These are phyloP conservation scores for Nipponia nippon DNA, from an alignment of 2,113 vertebrate genomes.

Conservation along the genomic window DNA sequence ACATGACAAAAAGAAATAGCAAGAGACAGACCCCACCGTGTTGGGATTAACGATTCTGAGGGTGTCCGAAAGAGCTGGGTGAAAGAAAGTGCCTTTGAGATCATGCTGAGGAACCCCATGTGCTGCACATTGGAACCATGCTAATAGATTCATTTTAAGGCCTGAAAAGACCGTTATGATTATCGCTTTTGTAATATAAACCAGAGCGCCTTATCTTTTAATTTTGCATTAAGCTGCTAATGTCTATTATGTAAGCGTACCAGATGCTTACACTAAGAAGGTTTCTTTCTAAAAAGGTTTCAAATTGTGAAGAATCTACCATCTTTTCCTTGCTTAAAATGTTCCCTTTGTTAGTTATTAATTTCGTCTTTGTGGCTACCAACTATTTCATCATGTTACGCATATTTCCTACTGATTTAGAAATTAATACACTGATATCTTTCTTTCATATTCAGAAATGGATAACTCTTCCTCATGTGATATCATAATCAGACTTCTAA, in stretches of 20 bases:
- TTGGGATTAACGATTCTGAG: not conserved
- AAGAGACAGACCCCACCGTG: not conserved
- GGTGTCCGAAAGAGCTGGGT: not conserved
- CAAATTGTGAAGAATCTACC: not conserved
- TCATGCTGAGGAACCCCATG: not conserved
- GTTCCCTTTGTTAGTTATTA: not conserved
- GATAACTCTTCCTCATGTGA: not conserved
- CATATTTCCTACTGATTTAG: not conserved
- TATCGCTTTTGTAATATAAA: not conserved
- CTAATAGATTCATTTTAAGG: not conserved
- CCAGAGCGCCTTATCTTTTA: not conserved
- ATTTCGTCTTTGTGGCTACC: not conserved
- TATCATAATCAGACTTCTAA: not conserved
- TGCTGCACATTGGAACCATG: not conserved
- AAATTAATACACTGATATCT: not conserved
- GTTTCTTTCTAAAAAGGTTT: not conserved
- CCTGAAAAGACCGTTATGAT: not conserved
- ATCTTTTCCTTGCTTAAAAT: not conserved
- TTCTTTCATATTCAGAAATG: not conserved
- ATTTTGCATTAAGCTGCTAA: conserved; percentile 36
- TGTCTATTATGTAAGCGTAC: not conserved
- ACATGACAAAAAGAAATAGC: not conserved
- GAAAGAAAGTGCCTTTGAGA: not conserved
- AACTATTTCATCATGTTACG: not conserved
- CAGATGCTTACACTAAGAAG: not conserved